Base-by-base conservation (phyloP, 2,113 vertebrate species). In the Nannospalax galili region DNA sequence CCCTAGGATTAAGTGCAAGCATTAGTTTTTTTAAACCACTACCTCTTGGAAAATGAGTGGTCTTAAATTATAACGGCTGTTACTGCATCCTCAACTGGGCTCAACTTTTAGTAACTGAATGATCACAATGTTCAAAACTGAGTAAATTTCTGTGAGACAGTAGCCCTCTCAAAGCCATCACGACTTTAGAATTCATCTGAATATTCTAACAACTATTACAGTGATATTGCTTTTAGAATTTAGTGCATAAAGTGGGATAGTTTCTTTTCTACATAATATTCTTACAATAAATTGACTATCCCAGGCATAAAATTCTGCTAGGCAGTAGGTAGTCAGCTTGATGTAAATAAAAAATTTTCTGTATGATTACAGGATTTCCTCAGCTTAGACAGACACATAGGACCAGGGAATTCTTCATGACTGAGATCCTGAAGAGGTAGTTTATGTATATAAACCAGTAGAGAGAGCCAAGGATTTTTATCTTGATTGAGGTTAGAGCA, bases 181-280 rank as follows among this genome's bases (percentile, higher is more conserved):
- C 35, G 35, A 8, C 74, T 17, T 86, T 93, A 88, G 14, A 62
- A 86, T 70, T 95, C 7, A 32, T 14, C 40, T 95, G 64, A 95
- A 92, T 72, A 81, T 80, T 70, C 19, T 80, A 93, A 62, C 74
- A 22, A 19, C 11, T 67, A 30, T 82, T 93, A 74, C 0, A 28
- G 37, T 90, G 37, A 92, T 69, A 64, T 85, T 84, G 30, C 14
- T 48, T 81, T 84, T 95, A 69, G 75, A 4, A 78, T 82, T 73
- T 79, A 70, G 7, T 72, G 62, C 1, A 8, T 56, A 19, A 35
- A 15, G 89, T 35, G 3, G 1, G 12, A 11, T 60, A 67, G 32
- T 40, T 64, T 22, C 62, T 94, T n/a, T 70, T 72, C 30, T 67
- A 48, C 42, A 4, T 52, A 42, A 37, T 80, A 78, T 69, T 58